Percentiles rank a stretch among this genome's conserved stretches.
Conservation (phyloP, 2,797 vertebrate genomes). For the Lateolabrax maculatus region DNA sequence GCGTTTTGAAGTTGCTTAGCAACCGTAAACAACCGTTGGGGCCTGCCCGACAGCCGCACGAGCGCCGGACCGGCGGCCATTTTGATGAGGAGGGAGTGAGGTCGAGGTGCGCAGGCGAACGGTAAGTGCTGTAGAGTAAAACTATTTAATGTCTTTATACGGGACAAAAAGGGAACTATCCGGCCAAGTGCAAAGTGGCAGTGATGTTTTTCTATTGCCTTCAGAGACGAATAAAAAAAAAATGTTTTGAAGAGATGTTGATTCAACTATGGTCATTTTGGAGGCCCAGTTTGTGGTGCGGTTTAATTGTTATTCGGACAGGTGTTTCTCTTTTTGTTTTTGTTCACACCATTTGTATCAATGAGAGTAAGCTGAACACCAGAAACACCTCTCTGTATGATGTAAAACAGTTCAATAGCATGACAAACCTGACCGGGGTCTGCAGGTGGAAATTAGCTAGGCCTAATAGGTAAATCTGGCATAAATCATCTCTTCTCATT, state of each 20-base stretch:
- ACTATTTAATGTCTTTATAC: background rate
- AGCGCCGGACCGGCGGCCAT: slow-evolving; percentile 15
- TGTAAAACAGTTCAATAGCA: too few relatives aligned
- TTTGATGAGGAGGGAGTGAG: slow-evolving; percentile 29
- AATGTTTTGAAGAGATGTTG: too few relatives aligned
- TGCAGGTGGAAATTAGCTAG: too few relatives aligned
- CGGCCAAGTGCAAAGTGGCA: background rate
- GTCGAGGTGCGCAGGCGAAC: background rate
- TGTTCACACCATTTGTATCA: too few relatives aligned
- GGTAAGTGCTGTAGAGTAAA: background rate
- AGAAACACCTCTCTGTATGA: background rate
- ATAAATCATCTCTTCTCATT: too few relatives aligned
- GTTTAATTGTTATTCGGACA: too few relatives aligned
- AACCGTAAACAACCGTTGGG: slow-evolving; percentile 63
- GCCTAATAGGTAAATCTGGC: too few relatives aligned
- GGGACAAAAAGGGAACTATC: too few relatives aligned
- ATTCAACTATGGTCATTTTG: too few relatives aligned
- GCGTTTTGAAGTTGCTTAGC: slow-evolving; percentile 76
- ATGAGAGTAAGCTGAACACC: background rate
- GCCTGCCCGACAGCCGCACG: background rate
- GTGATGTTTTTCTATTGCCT: background rate
- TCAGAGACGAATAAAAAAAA: background rate
- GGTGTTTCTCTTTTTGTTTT: too few relatives aligned
- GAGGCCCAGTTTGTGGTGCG: background rate
- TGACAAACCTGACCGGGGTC: too few relatives aligned